phyloP scores from a whole-genome alignment of 2,113 vertebrate species.

The Prunella himalayana region DNA sequence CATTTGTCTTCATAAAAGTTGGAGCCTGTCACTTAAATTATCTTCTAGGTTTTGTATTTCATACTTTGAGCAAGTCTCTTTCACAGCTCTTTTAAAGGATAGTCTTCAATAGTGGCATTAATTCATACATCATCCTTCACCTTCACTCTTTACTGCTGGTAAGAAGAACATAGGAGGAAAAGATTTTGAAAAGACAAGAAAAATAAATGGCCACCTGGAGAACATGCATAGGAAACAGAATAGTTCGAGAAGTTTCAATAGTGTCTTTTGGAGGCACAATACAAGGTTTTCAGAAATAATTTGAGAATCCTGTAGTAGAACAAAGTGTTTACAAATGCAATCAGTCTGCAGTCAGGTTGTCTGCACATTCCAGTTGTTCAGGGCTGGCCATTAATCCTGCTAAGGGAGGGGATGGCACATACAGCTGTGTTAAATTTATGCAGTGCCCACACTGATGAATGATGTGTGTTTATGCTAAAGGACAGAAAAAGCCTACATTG shows the following conservation, averaged over 20 bases:
- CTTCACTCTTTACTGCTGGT: not conserved
- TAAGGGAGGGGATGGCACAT: rapidly evolving
- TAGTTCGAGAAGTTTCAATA: not conserved
- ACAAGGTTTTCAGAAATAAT: not conserved
- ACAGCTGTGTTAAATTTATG: not conserved
- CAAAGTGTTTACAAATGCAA: not conserved
- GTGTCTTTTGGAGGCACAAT: not conserved
- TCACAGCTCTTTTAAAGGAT: not conserved
- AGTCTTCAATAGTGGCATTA: not conserved
- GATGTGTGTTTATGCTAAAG: not conserved
- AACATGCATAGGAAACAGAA: not conserved
- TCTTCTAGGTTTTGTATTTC: not conserved
- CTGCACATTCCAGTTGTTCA: not conserved
- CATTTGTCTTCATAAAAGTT: not conserved
- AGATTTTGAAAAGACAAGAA: not conserved
- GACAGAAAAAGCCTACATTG: not conserved
- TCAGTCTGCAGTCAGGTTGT: not conserved
- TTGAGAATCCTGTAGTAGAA: not conserved
- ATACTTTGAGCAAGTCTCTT: not conserved
- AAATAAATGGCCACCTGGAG: not conserved
- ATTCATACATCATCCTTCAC: not conserved
- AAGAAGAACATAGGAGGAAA: not conserved
- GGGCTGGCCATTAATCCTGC: not conserved
- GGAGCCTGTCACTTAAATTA: not conserved
- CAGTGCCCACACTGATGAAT: not conserved